phyloP scores from a whole-genome alignment of 1,140 invertebrate genomes.

The Hyles euphorbiae region DNA sequence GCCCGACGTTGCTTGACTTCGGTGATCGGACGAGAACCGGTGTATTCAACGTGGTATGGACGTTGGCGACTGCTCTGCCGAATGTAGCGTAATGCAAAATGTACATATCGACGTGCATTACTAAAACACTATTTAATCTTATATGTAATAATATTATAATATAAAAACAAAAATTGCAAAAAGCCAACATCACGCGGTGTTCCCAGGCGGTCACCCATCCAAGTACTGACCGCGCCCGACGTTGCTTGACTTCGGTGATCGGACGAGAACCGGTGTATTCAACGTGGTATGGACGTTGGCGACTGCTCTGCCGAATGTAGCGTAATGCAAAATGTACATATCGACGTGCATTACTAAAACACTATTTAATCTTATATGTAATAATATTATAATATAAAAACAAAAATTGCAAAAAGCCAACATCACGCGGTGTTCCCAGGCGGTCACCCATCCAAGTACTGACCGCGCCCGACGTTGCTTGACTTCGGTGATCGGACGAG shows the following conservation, averaged over 20 bases:
- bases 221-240: conserved; percentile 24
- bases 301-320: background rate
- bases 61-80: conserved; percentile 1
- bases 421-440: conserved; percentile 22
- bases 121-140: too few relatives aligned
- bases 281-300: conserved; percentile 19
- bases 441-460: conserved; percentile 25
- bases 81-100: too few relatives aligned
- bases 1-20: conserved; percentile 25
- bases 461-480: conserved; percentile 24
- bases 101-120: too few relatives aligned
- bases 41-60: conserved; percentile 21
- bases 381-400: too few relatives aligned
- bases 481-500: conserved; percentile 25
- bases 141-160: too few relatives aligned
- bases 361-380: too few relatives aligned
- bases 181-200: conserved; percentile 21
- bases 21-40: conserved; percentile 25
- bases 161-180: conserved; percentile 2
- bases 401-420: conserved; percentile 13
- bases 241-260: conserved; percentile 26
- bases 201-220: conserved; percentile 25
- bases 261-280: conserved; percentile 24
- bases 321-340: too few relatives aligned
- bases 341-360: too few relatives aligned